Base-by-base conservation (phyloP, 2,113 vertebrate species). In the Promerops cafer region DNA sequence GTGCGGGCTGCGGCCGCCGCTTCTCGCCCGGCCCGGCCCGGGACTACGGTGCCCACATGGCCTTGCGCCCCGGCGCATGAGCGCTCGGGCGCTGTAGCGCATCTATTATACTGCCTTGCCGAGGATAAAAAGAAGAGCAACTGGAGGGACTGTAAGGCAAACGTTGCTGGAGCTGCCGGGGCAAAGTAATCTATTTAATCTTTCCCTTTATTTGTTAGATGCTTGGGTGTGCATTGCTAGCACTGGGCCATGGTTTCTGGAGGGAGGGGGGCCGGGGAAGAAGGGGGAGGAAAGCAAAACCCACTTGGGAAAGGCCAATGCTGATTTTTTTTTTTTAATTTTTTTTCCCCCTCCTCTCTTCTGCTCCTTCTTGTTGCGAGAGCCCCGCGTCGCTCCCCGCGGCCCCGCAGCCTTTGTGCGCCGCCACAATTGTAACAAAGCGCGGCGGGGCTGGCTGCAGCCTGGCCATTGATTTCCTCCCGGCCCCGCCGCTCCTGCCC, bases 81-180 rank as follows among this genome's bases (percentile, higher is more conserved):
- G 99, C 98, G 97, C 96, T 92, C 91, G 98, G 97, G 98, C 95
- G 97, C 97, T 96, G 98, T 97, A 98, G 98, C 98, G 98, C 98
- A 98, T 99, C 98, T 99, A 98, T 99, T 99, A 98, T 99, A 98
- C 98, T 99, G 98, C 98, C 98, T 97, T 97, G 99, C 98, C 98
- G 98, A 98, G 97, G 98, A 98, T 98, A 98, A 98, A 97, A 98
- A 98, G 97, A 98, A 97, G 96, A 98, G 97, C 98, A 97, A 95
- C 95, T 96, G 97, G 98, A 98, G 98, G 97, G 97, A 97, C 98
- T 96, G 90, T 97, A 94, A 97, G 98, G 97, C 97, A 98, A 97
- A 97, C 98, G 97, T 97, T 97, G 98, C 98, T 87, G 98, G 98
- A 98, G 98, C 98, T 94, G 97, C 98, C 94, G 97, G 98, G 98